Percentiles rank a stretch among this genome's conserved stretches.
phyloP scores from a whole-genome alignment of 2,113 vertebrate species.

The Lophura nycthemera region DNA sequence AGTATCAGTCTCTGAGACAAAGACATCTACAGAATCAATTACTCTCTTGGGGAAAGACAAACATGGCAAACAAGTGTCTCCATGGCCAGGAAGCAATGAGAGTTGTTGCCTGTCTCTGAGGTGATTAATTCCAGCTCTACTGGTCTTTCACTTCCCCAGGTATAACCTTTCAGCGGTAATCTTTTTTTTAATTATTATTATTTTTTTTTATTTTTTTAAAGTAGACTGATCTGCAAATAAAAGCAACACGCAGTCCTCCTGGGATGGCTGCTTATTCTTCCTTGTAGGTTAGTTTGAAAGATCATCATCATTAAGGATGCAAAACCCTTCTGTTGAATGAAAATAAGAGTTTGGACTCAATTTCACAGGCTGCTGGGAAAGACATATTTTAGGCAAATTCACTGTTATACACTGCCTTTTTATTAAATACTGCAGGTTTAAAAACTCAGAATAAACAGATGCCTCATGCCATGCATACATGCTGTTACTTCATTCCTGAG shows the following conservation, averaged over 20 bases:
- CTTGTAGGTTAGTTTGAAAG: background rate
- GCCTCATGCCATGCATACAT: rapidly evolving
- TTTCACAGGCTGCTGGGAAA: background rate
- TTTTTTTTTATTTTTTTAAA: background rate
- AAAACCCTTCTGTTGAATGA: background rate
- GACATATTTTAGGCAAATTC: background rate
- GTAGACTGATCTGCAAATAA: conserved; percentile 5
- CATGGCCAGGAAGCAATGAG: background rate
- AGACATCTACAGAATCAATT: background rate
- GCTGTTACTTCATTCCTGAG: background rate
- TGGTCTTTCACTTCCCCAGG: background rate
- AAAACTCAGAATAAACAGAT: background rate
- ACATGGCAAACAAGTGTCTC: background rate
- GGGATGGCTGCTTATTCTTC: background rate
- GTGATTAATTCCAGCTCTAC: background rate
- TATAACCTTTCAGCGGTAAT: background rate
- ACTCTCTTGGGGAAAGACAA: background rate
- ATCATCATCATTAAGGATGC: background rate
- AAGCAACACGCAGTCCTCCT: background rate
- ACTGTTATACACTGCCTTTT: background rate
- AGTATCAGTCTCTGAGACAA: background rate
- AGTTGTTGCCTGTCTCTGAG: background rate
- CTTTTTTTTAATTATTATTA: no score
- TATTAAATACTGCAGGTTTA: background rate
- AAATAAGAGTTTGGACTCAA: background rate